phyloP scores from a whole-genome alignment of 2,797 vertebrate species.

The Molothrus ater region DNA sequence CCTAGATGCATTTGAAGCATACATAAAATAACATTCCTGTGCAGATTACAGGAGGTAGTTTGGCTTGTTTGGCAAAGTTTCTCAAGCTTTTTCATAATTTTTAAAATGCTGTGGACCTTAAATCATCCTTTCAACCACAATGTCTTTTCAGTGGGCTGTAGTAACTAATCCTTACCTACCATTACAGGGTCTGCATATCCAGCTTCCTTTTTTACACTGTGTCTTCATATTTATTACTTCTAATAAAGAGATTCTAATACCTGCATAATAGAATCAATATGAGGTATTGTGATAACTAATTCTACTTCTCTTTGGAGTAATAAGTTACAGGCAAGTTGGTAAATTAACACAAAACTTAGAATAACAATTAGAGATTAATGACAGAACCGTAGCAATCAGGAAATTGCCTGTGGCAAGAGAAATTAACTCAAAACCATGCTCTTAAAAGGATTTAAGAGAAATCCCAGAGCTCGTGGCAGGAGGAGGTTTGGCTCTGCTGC shows the following conservation, averaged over 20 bases:
- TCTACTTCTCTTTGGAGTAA: background rate
- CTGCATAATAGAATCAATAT: background rate
- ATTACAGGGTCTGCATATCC: background rate
- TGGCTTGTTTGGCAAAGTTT: constrained; percentile 20
- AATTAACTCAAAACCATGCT: background rate
- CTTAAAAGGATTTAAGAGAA: background rate
- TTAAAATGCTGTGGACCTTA: background rate
- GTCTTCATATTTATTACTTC: background rate
- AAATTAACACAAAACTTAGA: background rate
- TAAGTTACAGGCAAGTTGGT: background rate
- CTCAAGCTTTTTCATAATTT: background rate
- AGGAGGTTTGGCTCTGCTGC: background rate
- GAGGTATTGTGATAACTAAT: background rate
- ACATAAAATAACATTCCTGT: constrained; percentile 24
- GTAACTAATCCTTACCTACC: background rate
- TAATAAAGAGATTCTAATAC: background rate
- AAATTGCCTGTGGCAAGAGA: background rate
- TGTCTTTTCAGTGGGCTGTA: background rate
- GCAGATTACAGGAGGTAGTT: constrained; percentile 14
- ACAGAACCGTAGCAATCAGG: background rate
- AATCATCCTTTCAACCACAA: background rate
- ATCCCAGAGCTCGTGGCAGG: background rate
- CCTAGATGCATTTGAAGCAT: background rate
- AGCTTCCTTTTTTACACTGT: background rate
- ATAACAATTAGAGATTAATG: background rate